Evolutionary conservation across 2,888 invertebrate genomes (phyloP), one percentile per base, ranked within the genome.

Genomic region (Hemistola chrysoprasaria): DNA sequence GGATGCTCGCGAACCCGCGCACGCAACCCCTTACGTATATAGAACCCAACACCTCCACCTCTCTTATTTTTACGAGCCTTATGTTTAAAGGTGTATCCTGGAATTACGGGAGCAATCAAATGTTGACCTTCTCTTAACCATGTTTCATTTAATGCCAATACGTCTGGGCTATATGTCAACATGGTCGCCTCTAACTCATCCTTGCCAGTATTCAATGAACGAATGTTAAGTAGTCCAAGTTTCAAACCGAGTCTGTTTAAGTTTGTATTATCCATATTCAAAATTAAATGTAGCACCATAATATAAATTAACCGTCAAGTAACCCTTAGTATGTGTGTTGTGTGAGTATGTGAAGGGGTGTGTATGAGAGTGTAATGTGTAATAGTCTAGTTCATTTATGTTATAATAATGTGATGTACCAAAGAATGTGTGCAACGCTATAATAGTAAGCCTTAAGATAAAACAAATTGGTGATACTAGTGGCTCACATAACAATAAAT

Each of bases 81-180:
- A 20, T 16, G 28, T n/a, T 11, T 28, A 3, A 28, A 28, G 1
- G 8, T 20, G 22, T 51, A 55, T 0, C 53, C 53, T 0, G 50
- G 21, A 1, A 40, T 5, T 0, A 10, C 24, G 0, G 47, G 45
- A 3, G 46, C 49, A 6, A 26, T 22, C 8, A 8, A 20, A 8
- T 46, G 34, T 22, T 44, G 26, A 6, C 32, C 47, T 2, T 29
- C 30, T 9, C 25, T 10, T 0, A 50, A 6, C 52, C 50, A 52
- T 0, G 50, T 52, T 23, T 52, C 48, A 24, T 50, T 51, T 6
- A 50, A n/a, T 0, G 51, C 53, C 1, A 53, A 24, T 5, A 57
- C 48, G 10, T 51, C 51, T 0, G 48, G 51, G 0, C 27, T 6
- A 7, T 42, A 32, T 0, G 27, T 42, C 5, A 39, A 25, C 6